Evolutionary conservation across 2,113 vertebrate genomes (phyloP).

Genomic region (Notothenia coriiceps): DNA sequence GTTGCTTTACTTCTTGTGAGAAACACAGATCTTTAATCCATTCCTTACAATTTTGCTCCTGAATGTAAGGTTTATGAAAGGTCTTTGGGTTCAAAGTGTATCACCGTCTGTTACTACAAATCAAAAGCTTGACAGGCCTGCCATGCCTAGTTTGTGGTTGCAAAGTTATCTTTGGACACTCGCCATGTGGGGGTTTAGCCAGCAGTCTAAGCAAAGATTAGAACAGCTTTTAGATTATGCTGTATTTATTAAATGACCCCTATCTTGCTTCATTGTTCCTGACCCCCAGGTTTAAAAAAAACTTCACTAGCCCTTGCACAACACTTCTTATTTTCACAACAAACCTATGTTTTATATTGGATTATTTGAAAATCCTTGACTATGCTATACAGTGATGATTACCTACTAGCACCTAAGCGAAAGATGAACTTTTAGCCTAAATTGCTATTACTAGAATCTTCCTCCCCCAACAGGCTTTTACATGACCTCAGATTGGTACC

Average conservation of each 20-base stretch:
- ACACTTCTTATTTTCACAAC: neutral
- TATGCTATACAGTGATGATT: constrained; percentile 6
- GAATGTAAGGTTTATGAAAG: neutral
- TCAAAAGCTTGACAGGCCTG: neutral
- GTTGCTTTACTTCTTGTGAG: too few relatives aligned
- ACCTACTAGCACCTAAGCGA: constrained; percentile 11
- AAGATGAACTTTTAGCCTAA: constrained; percentile 46
- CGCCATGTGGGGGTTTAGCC: neutral
- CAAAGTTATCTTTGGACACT: neutral
- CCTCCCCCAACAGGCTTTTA: constrained; percentile 18
- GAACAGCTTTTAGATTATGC: neutral
- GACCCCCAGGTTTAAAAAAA: neutral
- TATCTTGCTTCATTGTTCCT: neutral
- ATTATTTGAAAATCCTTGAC: constrained; percentile 19
- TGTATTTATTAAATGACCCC: constrained; percentile 3
- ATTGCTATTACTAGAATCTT: constrained; percentile 30
- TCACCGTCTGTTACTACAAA: neutral
- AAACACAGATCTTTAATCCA: neutral
- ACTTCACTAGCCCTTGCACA: neutral
- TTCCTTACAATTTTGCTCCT: neutral
- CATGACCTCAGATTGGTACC: constrained; percentile 72
- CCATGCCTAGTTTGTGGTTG: neutral
- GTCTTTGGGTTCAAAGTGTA: neutral
- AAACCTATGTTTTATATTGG: neutral
- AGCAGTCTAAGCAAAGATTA: neutral